Conservation (phyloP, 2,888 invertebrate species). For the Clistopyga incitator region DNA sequence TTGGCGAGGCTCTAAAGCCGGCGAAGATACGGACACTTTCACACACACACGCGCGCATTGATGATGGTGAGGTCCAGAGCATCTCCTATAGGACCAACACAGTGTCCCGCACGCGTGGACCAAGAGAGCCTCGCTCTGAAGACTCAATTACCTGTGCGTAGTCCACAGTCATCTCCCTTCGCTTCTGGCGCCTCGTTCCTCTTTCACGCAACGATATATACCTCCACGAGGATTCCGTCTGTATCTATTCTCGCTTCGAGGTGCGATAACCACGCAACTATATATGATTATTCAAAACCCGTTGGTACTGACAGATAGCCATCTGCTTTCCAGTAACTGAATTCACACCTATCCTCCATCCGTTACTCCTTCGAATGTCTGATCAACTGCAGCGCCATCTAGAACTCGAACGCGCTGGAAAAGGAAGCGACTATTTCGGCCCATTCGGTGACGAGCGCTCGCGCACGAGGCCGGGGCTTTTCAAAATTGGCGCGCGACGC, state of each 20-base stretch:
- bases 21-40: constrained; percentile 17
- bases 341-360: not conserved
- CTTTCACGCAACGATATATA: constrained; percentile 34
- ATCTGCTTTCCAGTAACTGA: constrained; percentile 19
- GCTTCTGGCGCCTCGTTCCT: constrained; percentile 47
- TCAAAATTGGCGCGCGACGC: no score
- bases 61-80: constrained; percentile 17
- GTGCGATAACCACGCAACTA: constrained; percentile 19
- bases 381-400: not conserved
- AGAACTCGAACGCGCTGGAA: not conserved
- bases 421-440: not conserved
- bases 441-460: no score
- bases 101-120: constrained; percentile 48
- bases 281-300: constrained; percentile 11
- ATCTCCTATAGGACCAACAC: constrained; percentile 29
- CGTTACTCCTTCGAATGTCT: not conserved
- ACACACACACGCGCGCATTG: constrained; percentile 10
- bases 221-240: constrained; percentile 16
- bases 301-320: constrained; percentile 1
- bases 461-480: no score
- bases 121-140: constrained; percentile 67
- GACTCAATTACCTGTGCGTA: constrained; percentile 76
- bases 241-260: constrained; percentile 25
- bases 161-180: constrained; percentile 57
- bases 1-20: constrained; percentile 12